phyloP scores from a whole-genome alignment of 1,140 invertebrate species.

The Polypedilum vanderplanki region DNA sequence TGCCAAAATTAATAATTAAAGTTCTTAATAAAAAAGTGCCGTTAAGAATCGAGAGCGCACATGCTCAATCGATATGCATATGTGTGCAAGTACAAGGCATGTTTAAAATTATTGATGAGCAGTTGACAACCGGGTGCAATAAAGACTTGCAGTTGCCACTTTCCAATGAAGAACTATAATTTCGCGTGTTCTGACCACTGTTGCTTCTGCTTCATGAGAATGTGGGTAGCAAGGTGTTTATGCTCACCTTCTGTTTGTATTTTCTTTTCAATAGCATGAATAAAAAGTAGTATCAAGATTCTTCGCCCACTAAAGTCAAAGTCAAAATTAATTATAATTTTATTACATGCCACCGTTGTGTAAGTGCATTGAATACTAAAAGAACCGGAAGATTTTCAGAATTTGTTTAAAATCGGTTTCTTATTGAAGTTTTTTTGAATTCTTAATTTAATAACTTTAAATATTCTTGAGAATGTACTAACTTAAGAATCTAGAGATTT shows the following conservation, averaged over 20 bases:
- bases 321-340: neutral
- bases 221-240: slow-evolving; percentile 27
- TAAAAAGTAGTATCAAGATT: neutral
- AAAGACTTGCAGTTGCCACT: neutral
- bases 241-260: neutral
- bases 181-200: neutral
- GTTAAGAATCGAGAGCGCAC: slow-evolving; percentile 2
- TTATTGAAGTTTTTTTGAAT: too few relatives aligned
- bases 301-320: neutral
- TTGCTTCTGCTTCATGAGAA: neutral
- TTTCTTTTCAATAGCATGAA: neutral
- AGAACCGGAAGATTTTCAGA: neutral
- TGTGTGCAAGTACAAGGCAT: neutral
- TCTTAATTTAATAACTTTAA: too few relatives aligned
- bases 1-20: too few relatives aligned
- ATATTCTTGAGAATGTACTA: too few relatives aligned
- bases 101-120: slow-evolving; percentile 14
- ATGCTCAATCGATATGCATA: neutral
- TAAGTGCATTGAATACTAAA: neutral
- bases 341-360: neutral
- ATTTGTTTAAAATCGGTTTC: too few relatives aligned
- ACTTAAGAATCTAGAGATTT: too few relatives aligned
- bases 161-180: neutral
- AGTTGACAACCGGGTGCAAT: slow-evolving; percentile 16
- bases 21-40: neutral